Conservation (phyloP, 2,113 vertebrate genomes). For the Sebastes schlegelii region DNA sequence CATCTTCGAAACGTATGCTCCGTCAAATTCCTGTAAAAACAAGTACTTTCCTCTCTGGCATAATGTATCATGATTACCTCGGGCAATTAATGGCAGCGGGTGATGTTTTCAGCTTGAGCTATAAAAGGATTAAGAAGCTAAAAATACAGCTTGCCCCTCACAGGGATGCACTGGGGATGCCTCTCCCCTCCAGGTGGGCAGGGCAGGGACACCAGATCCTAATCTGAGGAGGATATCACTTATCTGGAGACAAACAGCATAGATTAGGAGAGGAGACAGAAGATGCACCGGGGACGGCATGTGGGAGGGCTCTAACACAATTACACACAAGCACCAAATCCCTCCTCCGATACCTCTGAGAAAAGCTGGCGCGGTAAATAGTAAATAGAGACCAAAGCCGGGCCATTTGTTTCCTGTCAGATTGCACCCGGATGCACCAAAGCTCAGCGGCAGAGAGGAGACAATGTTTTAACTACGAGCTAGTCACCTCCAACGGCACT, state of each 20-base stretch:
- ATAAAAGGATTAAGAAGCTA: constrained; percentile 81
- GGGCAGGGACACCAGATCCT: constrained; percentile 76
- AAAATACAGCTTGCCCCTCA: constrained; percentile 75
- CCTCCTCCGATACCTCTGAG: constrained; percentile 72
- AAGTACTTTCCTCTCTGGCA: constrained; percentile 14
- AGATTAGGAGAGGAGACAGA: constrained; percentile 86
- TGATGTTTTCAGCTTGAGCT: constrained; percentile 42
- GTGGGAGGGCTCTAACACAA: constrained; percentile 86
- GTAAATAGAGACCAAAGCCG: constrained; percentile 74
- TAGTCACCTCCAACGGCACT: neutral
- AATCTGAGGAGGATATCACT: constrained; percentile 83
- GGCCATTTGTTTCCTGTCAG: constrained; percentile 72
- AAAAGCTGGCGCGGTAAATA: constrained; percentile 72
- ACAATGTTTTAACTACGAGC: neutral
- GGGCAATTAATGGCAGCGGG: constrained; percentile 62
- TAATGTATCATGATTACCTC: constrained; percentile 40
- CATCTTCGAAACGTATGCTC: constrained; percentile 31
- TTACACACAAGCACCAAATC: constrained; percentile 83
- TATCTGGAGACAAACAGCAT: constrained; percentile 84
- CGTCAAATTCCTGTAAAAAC: constrained; percentile 19
- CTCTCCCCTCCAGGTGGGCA: constrained; percentile 67
- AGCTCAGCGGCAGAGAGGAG: constrained; percentile 13
- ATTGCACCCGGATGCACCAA: constrained; percentile 36
- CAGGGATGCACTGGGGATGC: constrained; percentile 66
- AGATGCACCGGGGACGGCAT: constrained; percentile 79